phyloP scores from a whole-genome alignment of 2,888 invertebrate genomes.

The Heliconius ethilla region DNA sequence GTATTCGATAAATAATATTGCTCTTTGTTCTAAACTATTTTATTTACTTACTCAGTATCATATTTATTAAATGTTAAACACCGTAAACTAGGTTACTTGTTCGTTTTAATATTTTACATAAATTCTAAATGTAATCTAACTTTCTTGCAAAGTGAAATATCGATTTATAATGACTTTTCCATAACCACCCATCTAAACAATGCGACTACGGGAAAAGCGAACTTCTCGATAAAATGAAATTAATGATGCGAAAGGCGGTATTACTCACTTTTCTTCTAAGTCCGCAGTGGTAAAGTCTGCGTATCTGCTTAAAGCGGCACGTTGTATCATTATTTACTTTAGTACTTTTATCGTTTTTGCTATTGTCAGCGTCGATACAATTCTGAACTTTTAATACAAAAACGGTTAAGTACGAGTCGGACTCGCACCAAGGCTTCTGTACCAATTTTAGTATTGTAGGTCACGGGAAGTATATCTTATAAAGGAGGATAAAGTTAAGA shows the following conservation, averaged over 20 bases:
- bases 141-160: constrained; percentile 49
- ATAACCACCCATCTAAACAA: constrained; percentile 47
- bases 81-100: constrained; percentile 1
- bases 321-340: constrained; percentile 1
- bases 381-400: not conserved
- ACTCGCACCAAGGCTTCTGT: too few species aligned
- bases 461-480: too few species aligned
- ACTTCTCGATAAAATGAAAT: constrained; percentile 45
- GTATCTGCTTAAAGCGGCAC: constrained; percentile 2
- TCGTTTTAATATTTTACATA: constrained; percentile 29
- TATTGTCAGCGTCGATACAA: not conserved
- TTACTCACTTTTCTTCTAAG: constrained; percentile 52
- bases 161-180: constrained; percentile 48
- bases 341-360: not conserved
- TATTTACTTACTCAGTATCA: not conserved
- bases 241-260: constrained; percentile 47
- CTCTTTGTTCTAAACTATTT: not conserved
- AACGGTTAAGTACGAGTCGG: too few species aligned
- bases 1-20: constrained; percentile 1
- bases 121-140: constrained; percentile 43
- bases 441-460: too few species aligned
- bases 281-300: constrained; percentile 46
- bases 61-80: not conserved
- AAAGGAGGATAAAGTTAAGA: too few species aligned
- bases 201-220: constrained; percentile 42